phyloP scores from a whole-genome alignment of 2,888 invertebrate species.

The Antheraea assamensis region DNA sequence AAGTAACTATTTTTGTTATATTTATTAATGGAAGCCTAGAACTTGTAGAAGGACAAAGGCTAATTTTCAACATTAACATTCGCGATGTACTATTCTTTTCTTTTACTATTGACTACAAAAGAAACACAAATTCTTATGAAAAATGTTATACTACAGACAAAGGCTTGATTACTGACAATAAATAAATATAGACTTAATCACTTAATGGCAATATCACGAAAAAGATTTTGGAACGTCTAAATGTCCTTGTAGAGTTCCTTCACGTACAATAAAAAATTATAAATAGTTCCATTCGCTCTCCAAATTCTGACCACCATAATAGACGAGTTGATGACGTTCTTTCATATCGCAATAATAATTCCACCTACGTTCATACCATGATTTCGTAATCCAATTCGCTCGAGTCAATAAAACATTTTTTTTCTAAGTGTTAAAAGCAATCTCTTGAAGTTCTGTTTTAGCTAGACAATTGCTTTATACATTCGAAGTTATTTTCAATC shows the following conservation, averaged over 20 bases:
- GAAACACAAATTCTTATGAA: no score
- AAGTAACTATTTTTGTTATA: no score
- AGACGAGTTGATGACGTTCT: neutral
- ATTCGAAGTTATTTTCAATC: neutral
- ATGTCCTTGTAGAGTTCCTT: neutral
- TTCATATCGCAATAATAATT: neutral
- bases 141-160: neutral
- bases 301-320: neutral
- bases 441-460: neutral
- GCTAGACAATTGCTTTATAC: constrained; percentile 2
- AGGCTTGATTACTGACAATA: neutral
- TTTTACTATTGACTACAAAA: no score
- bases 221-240: neutral
- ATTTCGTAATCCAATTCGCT: neutral
- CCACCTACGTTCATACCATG: neutral
- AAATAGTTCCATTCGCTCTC: neutral
- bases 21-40: no score
- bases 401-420: neutral
- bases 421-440: neutral
- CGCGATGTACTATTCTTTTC: no score
- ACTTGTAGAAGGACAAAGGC: no score
- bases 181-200: neutral
- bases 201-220: neutral
- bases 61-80: no score
- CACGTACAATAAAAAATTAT: neutral